Evolutionary conservation across 64 coral and sea anemone species (phyloP).

Genomic region (Catalaphyllia jardinei): DNA sequence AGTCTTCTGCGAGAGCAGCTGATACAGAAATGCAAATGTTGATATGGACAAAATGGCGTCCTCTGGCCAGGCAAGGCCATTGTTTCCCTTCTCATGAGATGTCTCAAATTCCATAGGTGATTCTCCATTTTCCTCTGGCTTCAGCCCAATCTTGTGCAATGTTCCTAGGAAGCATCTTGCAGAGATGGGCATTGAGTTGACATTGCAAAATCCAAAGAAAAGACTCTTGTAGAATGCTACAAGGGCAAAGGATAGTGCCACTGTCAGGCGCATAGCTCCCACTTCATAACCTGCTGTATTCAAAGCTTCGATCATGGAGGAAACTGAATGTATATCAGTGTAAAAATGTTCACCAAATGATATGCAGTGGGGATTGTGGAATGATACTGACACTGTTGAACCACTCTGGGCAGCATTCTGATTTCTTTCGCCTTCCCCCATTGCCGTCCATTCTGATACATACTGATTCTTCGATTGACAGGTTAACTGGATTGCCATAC

Average conservation of each 20-base stretch:
- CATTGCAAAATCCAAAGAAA: background rate
- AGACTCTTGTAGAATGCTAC: slow-evolving; percentile 19
- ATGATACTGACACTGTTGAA: background rate
- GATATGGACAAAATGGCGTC: slow-evolving; percentile 53
- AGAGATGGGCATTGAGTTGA: background rate
- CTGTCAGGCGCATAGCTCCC: slow-evolving; percentile 30
- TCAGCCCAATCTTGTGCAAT: background rate
- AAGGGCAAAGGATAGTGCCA: slow-evolving; percentile 13
- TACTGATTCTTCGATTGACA: background rate
- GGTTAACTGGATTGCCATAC: slow-evolving; percentile 25
- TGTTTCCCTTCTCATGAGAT: background rate
- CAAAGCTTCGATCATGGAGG: slow-evolving; percentile 54
- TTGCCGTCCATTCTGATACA: background rate
- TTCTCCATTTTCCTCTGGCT: background rate
- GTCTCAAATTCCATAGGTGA: background rate
- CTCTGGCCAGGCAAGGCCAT: slow-evolving; percentile 54
- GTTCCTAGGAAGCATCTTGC: slow-evolving; percentile 18
- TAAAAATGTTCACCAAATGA: background rate
- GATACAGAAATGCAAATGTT: slow-evolving; percentile 65
- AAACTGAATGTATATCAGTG: slow-evolving; percentile 46
- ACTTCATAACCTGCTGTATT: background rate
- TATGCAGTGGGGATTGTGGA: slow-evolving; percentile 39
- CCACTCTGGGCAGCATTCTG: background rate
- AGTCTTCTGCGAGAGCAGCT: slow-evolving; percentile 49
- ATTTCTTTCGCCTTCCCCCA: background rate